Percentiles rank a stretch among this genome's conserved stretches.
Conservation (phyloP, 2,113 vertebrate species). For the Dendropsophus ebraccatus region DNA sequence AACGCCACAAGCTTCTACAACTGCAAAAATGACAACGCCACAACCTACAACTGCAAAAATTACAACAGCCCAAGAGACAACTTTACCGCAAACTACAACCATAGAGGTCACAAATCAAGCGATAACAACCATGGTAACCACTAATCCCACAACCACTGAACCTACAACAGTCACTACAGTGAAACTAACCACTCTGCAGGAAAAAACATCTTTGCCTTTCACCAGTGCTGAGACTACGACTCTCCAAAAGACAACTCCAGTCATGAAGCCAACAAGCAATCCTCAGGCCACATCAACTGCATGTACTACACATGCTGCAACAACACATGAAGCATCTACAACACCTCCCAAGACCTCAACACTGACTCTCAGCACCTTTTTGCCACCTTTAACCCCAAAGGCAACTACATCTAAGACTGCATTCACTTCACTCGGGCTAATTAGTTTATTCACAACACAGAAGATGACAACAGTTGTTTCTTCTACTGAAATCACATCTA, state of each 20-base stretch:
- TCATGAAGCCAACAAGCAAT: too few relatives aligned
- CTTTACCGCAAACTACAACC: too few relatives aligned
- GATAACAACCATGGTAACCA: too few relatives aligned
- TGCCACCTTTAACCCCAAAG: not conserved
- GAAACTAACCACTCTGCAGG: not conserved
- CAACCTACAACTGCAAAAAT: not conserved
- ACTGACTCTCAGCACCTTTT: not conserved
- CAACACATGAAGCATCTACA: not conserved
- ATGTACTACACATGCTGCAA: not conserved
- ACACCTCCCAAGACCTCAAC: not conserved
- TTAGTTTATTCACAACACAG: not conserved
- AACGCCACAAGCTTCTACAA: not conserved
- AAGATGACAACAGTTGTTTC: not conserved
- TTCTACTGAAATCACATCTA: not conserved
- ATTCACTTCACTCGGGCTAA: not conserved
- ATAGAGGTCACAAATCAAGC: too few relatives aligned
- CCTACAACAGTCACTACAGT: not conserved
- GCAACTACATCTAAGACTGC: not conserved
- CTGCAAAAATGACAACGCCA: too few relatives aligned
- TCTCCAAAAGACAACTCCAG: not conserved
- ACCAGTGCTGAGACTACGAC: constrained; percentile 33
- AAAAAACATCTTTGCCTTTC: not conserved
- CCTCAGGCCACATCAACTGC: not conserved
- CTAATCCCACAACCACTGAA: not conserved
- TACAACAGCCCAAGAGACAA: not conserved